Evolutionary conservation across 2,113 vertebrate genomes (phyloP), one percentile per base, ranked within the genome.

Genomic region (Silurus asotus): DNA sequence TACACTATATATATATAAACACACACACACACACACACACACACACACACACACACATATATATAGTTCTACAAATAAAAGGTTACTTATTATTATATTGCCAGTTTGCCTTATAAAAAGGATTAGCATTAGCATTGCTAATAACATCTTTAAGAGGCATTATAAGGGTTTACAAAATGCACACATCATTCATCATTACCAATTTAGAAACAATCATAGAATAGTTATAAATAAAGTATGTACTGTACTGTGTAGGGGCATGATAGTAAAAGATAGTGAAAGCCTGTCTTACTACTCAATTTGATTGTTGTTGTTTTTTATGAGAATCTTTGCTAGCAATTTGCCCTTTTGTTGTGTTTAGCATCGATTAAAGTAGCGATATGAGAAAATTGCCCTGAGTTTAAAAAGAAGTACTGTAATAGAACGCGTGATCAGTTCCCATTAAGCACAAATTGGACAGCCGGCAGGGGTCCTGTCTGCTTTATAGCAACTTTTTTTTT

Each of bases 391-490:
- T 91, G 92, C 89, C 56, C 83, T 84, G 86, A 89, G 89, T 56
- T 78, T 79, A 64, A 82, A 74, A 85, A 83, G 82, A 90, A 91
- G 87, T 37, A 37, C 28, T 1, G 28, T 76, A 90, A 88, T 88
- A 92, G 48, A 90, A 91, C 4, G 65, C 89, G 91, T 90, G 89
- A 92, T 92, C 89, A 88, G 78, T 82, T 93, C 91, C 86, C 88
- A 89, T 93, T 89, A 91, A 87, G 91, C 89, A 88, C 85, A 90
- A 90, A 93, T 92, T 92, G 89, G 87, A 88, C 88, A 88, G 89
- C 85, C 90, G 87, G 92, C 84, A 56, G 88, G 90, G 89, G 84
- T 89, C 87, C 88, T 91, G 62, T 53, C 56, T 45, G 28, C 56
- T 79, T 45, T 61, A 37, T 37, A 37, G 56, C 4, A 45, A 59